Base-by-base conservation (phyloP, 2,888 invertebrate genomes). In the Brachyptera putata region DNA sequence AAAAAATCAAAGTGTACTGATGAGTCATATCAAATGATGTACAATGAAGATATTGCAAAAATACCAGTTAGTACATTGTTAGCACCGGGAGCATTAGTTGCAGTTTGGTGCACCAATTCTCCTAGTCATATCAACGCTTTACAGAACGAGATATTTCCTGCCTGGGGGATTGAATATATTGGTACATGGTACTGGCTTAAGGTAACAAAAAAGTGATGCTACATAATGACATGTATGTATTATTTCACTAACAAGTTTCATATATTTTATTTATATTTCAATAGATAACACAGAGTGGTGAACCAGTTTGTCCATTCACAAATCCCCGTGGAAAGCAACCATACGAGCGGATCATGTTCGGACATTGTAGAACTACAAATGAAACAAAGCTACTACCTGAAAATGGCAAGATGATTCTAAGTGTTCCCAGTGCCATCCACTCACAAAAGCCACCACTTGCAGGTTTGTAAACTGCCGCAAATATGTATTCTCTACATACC, bases 71-170 rank as follows among this genome's bases (percentile, higher is more conserved):
- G 77, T n/a, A 71, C 79, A 11, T 75, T 92, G 0, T 74, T 87
- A 25, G 76, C 79, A 41, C 69, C 77, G 0, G 80, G 82, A 65
- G 85, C 89, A 36, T 71, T 96, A 1, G 78, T 96, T 11, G 88
- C 84, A 13, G 81, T 96, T 36, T 97, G 97, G 97, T 92, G 94
- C 69, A 97, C 97, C 13, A 97, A 97, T 75, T 85, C 90, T 16
- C 72, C 76, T 1, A 84, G 80, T 67, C 87, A 91, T 71, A 77
- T 88, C 57, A 72, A 80, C 9, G 83, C 84, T 61, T 78, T 95
- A 22, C 79, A 82, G 67, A 77, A 85, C 3, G 74, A 84, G n/a
- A 82, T 95, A 67, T 85, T 97, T 70, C 85, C 87, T 0, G 74
- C 76, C 34, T 95, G 95, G 95, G 82, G 84, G 11, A 78, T 95